Conservation (phyloP, 1,140 invertebrate species). For the Elysia chlorotica region DNA sequence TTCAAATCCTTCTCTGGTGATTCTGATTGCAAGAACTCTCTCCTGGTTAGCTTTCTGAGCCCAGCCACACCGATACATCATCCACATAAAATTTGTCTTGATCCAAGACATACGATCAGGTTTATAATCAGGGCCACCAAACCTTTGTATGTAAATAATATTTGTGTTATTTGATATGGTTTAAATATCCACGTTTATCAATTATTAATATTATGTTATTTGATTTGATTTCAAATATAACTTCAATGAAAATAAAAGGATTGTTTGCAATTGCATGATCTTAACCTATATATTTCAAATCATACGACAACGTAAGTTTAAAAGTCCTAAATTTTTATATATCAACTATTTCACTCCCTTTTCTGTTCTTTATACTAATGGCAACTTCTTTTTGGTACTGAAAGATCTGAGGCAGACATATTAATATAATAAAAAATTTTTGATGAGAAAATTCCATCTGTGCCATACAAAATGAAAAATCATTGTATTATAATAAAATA, state of each 20-base stretch:
- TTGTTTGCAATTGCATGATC: not conserved
- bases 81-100: conserved; percentile 61
- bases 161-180: not conserved
- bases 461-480: no score
- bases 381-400: not conserved
- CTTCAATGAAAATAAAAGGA: not conserved
- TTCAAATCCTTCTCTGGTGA: conserved; percentile 46
- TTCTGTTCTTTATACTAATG: not conserved
- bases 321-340: no score
- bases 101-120: conserved; percentile 57
- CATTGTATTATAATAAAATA: not conserved
- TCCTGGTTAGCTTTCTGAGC: conserved; percentile 52
- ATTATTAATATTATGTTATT: not conserved
- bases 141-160: conserved; percentile 23
- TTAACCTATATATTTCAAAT: not conserved
- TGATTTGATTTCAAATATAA: not conserved
- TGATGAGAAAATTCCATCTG: not conserved
- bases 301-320: no score
- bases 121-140: conserved; percentile 46
- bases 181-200: not conserved
- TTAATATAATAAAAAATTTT: not conserved
- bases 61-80: conserved; percentile 61
- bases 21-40: conserved; percentile 49
- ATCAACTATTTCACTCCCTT: no score
- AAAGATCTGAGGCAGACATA: no score